Conservation (phyloP, 2,797 vertebrate genomes). For the Apodemus agrarius region DNA sequence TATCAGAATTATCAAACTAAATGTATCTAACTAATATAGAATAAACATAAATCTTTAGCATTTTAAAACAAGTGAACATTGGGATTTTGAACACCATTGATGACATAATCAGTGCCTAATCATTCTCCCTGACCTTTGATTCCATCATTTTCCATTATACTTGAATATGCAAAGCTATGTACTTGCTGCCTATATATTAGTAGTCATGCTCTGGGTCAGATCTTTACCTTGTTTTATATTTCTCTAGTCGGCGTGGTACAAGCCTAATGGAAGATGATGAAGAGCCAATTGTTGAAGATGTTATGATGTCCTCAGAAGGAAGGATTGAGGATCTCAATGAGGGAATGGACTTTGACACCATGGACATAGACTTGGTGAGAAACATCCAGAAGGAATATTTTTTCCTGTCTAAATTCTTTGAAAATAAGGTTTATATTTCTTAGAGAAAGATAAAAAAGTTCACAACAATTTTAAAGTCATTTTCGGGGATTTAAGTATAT, state of each 20-base stretch:
- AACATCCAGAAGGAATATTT: conserved; percentile 37
- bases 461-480: conserved; percentile 39
- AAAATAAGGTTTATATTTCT: conserved; percentile 64
- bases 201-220: conserved; percentile 53
- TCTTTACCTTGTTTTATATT: conserved; percentile 77
- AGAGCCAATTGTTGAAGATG: conserved; percentile 99
- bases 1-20: conserved; percentile 67
- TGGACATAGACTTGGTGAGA: conserved; percentile 99
- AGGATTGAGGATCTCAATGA: conserved; percentile 99
- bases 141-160: conserved; percentile 79
- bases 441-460: conserved; percentile 57
- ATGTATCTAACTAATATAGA: conserved; percentile 66
- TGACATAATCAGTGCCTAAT: conserved; percentile 76
- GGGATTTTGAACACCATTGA: conserved; percentile 73
- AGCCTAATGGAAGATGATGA: conserved; percentile 99
- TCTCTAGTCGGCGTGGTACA: conserved; percentile 95
- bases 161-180: conserved; percentile 67
- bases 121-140: conserved; percentile 80
- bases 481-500: conserved; percentile 4
- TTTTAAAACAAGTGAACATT: conserved; percentile 70
- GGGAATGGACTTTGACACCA: conserved; percentile 99
- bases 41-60: conserved; percentile 62
- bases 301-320: conserved; percentile 99
- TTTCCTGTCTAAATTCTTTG: conserved; percentile 40
- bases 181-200: conserved; percentile 70